phyloP scores from a whole-genome alignment of 2,888 invertebrate genomes.

The Prosapia bicincta region DNA sequence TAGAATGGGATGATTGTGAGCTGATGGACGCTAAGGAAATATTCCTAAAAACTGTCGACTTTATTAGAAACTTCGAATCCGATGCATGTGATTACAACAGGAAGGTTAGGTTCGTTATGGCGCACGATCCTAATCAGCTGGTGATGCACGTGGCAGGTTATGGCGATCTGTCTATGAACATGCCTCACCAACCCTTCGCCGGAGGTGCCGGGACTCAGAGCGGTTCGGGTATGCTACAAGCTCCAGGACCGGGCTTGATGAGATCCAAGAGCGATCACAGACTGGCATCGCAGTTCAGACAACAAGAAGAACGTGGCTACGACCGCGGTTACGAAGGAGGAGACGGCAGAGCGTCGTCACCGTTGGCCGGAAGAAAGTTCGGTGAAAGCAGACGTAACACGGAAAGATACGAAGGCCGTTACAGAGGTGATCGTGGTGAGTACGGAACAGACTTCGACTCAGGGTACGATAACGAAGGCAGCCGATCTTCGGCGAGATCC shows the following conservation, averaged over 20 bases:
- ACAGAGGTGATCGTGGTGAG: conserved; percentile 40
- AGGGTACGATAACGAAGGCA: conserved; percentile 58
- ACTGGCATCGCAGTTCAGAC: conserved; percentile 81
- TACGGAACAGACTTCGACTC: conserved; percentile 55
- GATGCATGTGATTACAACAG: conserved; percentile 86
- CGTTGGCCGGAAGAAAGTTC: conserved; percentile 72
- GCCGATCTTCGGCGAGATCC: conserved; percentile 49
- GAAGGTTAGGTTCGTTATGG: conserved; percentile 79
- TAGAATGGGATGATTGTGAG: conserved; percentile 90
- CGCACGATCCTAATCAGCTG: conserved; percentile 88
- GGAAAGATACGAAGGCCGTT: conserved; percentile 35
- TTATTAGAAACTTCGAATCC: conserved; percentile 79
- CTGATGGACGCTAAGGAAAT: conserved; percentile 95
- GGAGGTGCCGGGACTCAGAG: conserved; percentile 45
- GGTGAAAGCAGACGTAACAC: conserved; percentile 52
- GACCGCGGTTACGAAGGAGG: conserved; percentile 54
- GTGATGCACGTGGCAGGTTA: conserved; percentile 79
- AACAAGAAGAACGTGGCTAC: conserved; percentile 66
- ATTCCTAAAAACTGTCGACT: conserved; percentile 92
- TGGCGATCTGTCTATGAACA: conserved; percentile 82
- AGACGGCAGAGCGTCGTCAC: conserved; percentile 48
- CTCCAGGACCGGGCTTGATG: conserved; percentile 74
- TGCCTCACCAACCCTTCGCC: conserved; percentile 57
- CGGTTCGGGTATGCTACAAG: conserved; percentile 52
- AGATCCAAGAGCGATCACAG: conserved; percentile 92